These are phyloP conservation scores for Andricus curvator DNA, from an alignment of 2,888 invertebrate genomes.

Conservation along the genomic window DNA sequence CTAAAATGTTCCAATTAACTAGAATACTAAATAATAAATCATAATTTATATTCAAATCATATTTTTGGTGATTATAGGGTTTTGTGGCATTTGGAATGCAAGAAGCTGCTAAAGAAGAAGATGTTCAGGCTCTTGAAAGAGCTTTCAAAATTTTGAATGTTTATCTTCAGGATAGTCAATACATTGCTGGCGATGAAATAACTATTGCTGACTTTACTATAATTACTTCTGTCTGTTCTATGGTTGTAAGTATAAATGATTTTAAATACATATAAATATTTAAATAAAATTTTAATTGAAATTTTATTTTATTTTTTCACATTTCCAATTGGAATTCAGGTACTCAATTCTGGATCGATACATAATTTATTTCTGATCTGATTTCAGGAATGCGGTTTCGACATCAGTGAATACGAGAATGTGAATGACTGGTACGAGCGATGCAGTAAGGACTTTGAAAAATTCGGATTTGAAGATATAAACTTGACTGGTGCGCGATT, in stretches of 20 bases:
- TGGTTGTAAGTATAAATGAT: conserved; percentile 60
- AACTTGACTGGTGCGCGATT: conserved; percentile 61
- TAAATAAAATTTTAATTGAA: too few species aligned
- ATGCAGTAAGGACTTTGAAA: conserved; percentile 83
- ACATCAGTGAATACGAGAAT: conserved; percentile 82
- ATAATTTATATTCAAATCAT: neutral
- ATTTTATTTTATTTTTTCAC: too few species aligned
- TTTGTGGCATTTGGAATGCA: neutral
- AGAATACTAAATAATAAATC: neutral
- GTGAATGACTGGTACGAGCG: conserved; percentile 85
- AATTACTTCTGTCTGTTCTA: conserved; percentile 65
- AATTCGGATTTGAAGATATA: conserved; percentile 83
- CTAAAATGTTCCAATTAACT: neutral
- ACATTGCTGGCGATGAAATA: conserved; percentile 67
- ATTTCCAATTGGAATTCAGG: too few species aligned
- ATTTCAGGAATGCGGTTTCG: conserved; percentile 68
- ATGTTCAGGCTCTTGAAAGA: conserved; percentile 79
- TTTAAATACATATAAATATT: neutral
- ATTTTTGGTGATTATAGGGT: neutral
- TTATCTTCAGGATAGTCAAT: conserved; percentile 69
- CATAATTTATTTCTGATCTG: neutral
- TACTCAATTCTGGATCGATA: neutral
- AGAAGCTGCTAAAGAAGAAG: conserved; percentile 59
- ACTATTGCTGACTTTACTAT: conserved; percentile 73
- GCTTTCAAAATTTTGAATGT: conserved; percentile 65